These are phyloP conservation scores for Prunella himalayana DNA, from an alignment of 2,113 vertebrate genomes.

Conservation along the genomic window DNA sequence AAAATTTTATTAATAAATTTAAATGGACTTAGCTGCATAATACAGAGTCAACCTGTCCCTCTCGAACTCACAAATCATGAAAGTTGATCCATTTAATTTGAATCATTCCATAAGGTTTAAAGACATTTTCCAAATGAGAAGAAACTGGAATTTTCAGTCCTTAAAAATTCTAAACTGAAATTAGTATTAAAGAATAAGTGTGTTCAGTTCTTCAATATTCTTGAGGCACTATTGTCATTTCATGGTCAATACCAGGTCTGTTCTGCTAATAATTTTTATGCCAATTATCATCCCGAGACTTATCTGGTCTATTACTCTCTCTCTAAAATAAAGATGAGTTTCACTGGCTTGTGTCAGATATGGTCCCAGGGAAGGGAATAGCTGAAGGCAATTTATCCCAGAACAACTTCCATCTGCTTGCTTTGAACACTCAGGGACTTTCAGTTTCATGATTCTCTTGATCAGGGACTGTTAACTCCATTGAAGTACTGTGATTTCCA, in stretches of 20 bases:
- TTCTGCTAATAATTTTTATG: constrained; percentile 18
- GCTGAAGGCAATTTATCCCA: background rate
- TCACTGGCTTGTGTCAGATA: background rate
- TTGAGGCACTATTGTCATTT: background rate
- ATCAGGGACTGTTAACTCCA: background rate
- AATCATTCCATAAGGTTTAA: background rate
- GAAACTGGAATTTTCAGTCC: background rate
- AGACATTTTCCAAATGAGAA: constrained; percentile 5
- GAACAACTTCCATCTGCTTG: background rate
- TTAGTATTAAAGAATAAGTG: background rate
- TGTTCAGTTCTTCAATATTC: background rate
- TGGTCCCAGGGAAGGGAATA: background rate
- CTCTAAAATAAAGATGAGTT: constrained; percentile 5
- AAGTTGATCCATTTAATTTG: background rate
- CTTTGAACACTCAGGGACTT: background rate
- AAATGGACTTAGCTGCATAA: background rate
- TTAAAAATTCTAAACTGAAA: background rate
- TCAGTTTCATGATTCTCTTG: constrained; percentile 1
- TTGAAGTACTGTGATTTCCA: background rate
- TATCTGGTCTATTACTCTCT: background rate
- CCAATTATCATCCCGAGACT: background rate
- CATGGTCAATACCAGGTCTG: background rate
- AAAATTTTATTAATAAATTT: background rate
- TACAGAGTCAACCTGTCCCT: background rate
- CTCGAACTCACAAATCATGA: background rate